phyloP scores from a whole-genome alignment of 2,113 vertebrate species.

The Orientallactaga bullata region DNA sequence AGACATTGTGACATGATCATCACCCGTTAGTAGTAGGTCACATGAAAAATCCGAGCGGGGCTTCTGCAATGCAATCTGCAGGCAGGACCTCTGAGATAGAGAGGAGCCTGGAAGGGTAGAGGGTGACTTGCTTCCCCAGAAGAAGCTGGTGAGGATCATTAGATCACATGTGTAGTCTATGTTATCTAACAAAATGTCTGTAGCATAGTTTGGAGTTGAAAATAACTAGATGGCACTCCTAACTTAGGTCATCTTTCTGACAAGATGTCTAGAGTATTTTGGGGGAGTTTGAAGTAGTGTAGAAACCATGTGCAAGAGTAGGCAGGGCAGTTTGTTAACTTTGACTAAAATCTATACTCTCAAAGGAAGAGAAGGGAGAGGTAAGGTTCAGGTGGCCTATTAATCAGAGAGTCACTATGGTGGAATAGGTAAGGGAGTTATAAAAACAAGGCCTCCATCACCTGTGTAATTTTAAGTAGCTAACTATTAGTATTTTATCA shows the following conservation, averaged over 20 bases:
- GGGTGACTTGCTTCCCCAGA: background rate
- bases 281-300: background rate
- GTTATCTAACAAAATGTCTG: too few relatives aligned
- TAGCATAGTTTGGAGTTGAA: too few relatives aligned
- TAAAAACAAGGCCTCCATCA: background rate
- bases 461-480: constrained; percentile 2
- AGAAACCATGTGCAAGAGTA: background rate
- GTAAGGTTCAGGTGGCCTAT: background rate
- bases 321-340: background rate
- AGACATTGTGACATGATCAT: background rate
- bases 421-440: background rate
- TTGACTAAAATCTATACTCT: background rate
- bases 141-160: background rate
- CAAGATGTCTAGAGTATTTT: background rate
- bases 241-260: background rate
- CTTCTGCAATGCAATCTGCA: background rate
- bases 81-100: background rate
- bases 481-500: background rate
- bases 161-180: too few relatives aligned
- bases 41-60: background rate
- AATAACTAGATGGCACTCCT: background rate
- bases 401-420: background rate
- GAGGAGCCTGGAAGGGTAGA: background rate
- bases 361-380: background rate
- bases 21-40: background rate